phyloP scores from a whole-genome alignment of 2,888 invertebrate genomes.

The Mythimna impura region DNA sequence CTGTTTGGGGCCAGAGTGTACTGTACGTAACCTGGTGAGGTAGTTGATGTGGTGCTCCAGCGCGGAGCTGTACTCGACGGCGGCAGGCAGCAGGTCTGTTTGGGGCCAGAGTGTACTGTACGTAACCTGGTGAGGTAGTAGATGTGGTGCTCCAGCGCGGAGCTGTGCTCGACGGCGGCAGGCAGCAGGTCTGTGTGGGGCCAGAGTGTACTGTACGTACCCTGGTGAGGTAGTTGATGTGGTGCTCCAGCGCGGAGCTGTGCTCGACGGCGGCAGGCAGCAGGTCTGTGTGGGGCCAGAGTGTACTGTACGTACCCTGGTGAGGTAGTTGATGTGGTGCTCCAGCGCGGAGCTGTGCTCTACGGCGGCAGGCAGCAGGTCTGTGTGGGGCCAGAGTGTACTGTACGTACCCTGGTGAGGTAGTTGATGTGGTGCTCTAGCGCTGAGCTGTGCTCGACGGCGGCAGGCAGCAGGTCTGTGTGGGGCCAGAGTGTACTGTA shows the following conservation, averaged over 20 bases:
- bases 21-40: constrained; percentile 79
- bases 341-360: constrained; percentile 97
- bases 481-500: too few species aligned
- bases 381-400: too few species aligned
- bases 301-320: constrained; percentile 73
- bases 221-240: constrained; percentile 92
- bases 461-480: too few species aligned
- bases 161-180: constrained; percentile 96
- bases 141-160: constrained; percentile 97
- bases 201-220: constrained; percentile 60
- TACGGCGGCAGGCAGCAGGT: constrained; percentile 95
- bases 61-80: constrained; percentile 94
- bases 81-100: too few species aligned
- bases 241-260: constrained; percentile 96
- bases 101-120: too few species aligned
- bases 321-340: constrained; percentile 94
- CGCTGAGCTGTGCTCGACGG: too few species aligned
- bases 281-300: constrained; percentile 90
- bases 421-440: too few species aligned
- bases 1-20: too few species aligned
- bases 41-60: constrained; percentile 97
- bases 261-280: constrained; percentile 97
- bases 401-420: too few species aligned
- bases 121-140: constrained; percentile 89
- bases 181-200: constrained; percentile 93